A percentile compares a stretch with the other conserved stretches of the same genome.
These are phyloP conservation scores for Clavelina lepadiformis DNA, from an alignment of 23 tunicate species.

Conservation along the genomic window DNA sequence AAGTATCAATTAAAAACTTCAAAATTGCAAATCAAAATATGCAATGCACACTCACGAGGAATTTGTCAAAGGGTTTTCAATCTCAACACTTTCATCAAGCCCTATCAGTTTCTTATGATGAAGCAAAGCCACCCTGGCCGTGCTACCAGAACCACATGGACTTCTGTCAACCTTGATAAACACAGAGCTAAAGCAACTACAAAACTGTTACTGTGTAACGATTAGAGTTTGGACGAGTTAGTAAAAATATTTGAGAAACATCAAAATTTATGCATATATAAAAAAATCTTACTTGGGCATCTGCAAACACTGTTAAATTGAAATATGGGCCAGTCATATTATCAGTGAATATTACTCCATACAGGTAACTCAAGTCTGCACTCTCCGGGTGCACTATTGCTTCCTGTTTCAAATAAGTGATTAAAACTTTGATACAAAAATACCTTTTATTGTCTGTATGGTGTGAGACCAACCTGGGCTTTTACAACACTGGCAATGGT, in stretches of 20 bases:
- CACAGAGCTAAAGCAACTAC: too few species aligned
- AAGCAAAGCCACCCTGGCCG: constrained; percentile 38
- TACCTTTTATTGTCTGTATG: too few species aligned
- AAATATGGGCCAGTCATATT: background rate
- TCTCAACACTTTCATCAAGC: background rate
- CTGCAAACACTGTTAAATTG: constrained; percentile 37
- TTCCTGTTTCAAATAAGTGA: too few species aligned
- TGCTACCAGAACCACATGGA: constrained; percentile 55
- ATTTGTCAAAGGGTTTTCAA: constrained; percentile 28
- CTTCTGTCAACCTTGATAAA: constrained; percentile 22
- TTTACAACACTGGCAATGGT: too few species aligned
- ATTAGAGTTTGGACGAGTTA: too few species aligned
- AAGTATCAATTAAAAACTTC: too few species aligned
- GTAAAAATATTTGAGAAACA: background rate
- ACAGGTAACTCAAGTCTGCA: constrained; percentile 5
- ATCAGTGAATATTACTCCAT: constrained; percentile 36
- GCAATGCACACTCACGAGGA: constrained; percentile 46
- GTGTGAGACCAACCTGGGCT: too few species aligned
- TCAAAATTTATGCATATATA: background rate
- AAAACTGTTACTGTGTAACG: too few species aligned
- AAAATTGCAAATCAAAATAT: too few species aligned
- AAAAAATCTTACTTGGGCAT: constrained; percentile 18
- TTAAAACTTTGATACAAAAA: too few species aligned
- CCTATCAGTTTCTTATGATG: constrained; percentile 3
- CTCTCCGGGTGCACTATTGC: constrained; percentile 27